A percentile compares a stretch with the other conserved stretches of the same genome.
Evolutionary conservation across 2,888 invertebrate species (phyloP).

Genomic region (Tuta absoluta): DNA sequence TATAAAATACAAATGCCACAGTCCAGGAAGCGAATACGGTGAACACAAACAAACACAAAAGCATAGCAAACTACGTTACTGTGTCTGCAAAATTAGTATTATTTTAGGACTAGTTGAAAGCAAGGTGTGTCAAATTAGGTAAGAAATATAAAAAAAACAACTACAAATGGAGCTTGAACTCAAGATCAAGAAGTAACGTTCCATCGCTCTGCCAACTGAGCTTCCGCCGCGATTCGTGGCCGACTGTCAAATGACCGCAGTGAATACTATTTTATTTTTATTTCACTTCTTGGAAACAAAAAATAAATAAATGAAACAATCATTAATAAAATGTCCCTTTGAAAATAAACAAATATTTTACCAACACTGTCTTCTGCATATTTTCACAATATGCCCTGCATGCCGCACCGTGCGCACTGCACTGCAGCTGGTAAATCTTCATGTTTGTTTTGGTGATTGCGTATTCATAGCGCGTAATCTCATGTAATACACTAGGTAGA

Average conservation of each 20-base stretch:
- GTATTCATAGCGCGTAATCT: slow-evolving; percentile 23
- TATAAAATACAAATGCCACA: slow-evolving; percentile 19
- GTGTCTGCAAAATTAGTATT: slow-evolving; percentile 32
- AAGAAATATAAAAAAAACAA: background rate
- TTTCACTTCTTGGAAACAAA: too few species aligned
- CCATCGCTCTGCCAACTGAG: too few species aligned
- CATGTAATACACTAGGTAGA: background rate
- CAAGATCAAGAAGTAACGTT: too few species aligned
- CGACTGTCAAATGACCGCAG: too few species aligned
- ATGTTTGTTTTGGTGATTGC: slow-evolving; percentile 17
- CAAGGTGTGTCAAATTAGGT: background rate
- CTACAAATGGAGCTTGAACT: background rate
- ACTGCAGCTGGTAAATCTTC: slow-evolving; percentile 9
- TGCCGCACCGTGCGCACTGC: background rate
- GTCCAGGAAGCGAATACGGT: slow-evolving; percentile 16
- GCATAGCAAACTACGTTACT: slow-evolving; percentile 34
- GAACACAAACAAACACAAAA: too few species aligned
- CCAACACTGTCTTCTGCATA: too few species aligned
- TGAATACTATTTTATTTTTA: too few species aligned
- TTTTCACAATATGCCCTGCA: background rate
- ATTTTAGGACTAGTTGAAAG: background rate
- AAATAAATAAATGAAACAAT: too few species aligned
- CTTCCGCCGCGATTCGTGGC: too few species aligned
- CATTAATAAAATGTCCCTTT: too few species aligned
- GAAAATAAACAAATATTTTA: too few species aligned